Conservation (phyloP, 2,888 invertebrate species). For the Polymixis flavicincta region DNA sequence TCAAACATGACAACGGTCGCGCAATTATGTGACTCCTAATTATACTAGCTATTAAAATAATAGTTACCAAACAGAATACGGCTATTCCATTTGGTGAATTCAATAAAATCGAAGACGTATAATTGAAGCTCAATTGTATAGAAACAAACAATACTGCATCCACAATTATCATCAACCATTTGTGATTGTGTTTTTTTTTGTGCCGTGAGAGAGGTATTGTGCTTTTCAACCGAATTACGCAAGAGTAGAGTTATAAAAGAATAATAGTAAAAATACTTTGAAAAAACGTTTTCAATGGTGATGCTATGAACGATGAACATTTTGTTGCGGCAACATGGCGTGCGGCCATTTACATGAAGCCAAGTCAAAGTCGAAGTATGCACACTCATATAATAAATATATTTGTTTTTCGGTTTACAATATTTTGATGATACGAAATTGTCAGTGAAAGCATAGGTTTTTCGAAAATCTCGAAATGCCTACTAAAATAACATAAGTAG, state of each 20-base stretch:
- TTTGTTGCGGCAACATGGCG: conserved; percentile 10
- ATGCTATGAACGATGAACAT: conserved; percentile 18
- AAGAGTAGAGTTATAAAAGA: conserved; percentile 70
- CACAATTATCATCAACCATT: conserved; percentile 49
- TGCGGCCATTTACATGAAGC: neutral
- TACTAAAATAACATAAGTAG: neutral
- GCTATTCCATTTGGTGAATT: conserved; percentile 8
- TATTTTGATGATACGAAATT: no score
- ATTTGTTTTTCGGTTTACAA: neutral
- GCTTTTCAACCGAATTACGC: conserved; percentile 61
- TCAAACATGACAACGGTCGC: conserved; percentile 64
- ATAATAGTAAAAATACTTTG: conserved; percentile 20
- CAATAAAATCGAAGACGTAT: conserved; percentile 40
- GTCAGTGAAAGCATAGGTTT: neutral
- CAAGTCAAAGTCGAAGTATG: neutral
- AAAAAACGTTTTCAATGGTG: conserved; percentile 28
- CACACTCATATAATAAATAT: neutral
- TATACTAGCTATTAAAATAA: conserved; percentile 22
- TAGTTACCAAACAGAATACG: conserved; percentile 24
- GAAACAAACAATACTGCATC: conserved; percentile 55
- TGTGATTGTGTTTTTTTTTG: conserved; percentile 46
- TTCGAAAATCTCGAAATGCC: neutral
- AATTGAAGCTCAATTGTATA: conserved; percentile 39
- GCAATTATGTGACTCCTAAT: conserved; percentile 67
- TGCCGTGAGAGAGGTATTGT: conserved; percentile 56